These are phyloP conservation scores for Rhinatrema bivittatum DNA, from an alignment of 2,797 vertebrate species.

Conservation along the genomic window DNA sequence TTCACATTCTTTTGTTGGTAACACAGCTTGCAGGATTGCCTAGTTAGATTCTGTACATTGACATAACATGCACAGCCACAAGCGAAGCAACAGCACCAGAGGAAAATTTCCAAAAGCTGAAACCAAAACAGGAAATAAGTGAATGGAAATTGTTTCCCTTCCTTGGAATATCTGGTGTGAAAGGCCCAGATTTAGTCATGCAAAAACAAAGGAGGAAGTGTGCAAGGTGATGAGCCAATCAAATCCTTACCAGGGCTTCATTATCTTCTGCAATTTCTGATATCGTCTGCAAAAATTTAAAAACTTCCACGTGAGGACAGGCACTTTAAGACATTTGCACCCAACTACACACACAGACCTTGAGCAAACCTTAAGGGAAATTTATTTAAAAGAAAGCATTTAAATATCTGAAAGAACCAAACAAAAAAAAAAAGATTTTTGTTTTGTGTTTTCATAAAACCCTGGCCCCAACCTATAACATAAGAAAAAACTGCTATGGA, in stretches of 20 bases:
- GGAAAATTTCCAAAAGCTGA: conserved; percentile 8
- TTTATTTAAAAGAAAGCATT: not conserved
- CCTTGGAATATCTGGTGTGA: no score
- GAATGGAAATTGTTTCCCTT: conserved; percentile 6
- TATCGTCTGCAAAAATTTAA: conserved; percentile 94
- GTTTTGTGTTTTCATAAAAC: not conserved
- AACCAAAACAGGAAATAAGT: conserved; percentile 28
- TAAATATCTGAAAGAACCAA: not conserved
- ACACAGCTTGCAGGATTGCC: no score
- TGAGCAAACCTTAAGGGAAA: no score
- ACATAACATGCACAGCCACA: no score
- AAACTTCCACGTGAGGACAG: conserved; percentile 62
- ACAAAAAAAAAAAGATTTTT: no score
- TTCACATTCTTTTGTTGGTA: no score
- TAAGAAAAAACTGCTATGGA: no score
- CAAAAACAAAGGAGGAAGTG: conserved; percentile 56
- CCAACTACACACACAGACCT: no score
- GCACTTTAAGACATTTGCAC: conserved; percentile 16
- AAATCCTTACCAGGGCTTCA: conserved; percentile 97
- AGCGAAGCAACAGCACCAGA: conserved; percentile 25
- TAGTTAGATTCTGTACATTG: no score
- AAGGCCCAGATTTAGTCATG: conserved; percentile 61
- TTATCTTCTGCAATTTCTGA: conserved; percentile 99
- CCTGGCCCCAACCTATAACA: no score
- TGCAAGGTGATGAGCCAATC: conserved; percentile 53